phyloP scores from a whole-genome alignment of 2,888 invertebrate genomes.

The Scaptomyza reducta region DNA sequence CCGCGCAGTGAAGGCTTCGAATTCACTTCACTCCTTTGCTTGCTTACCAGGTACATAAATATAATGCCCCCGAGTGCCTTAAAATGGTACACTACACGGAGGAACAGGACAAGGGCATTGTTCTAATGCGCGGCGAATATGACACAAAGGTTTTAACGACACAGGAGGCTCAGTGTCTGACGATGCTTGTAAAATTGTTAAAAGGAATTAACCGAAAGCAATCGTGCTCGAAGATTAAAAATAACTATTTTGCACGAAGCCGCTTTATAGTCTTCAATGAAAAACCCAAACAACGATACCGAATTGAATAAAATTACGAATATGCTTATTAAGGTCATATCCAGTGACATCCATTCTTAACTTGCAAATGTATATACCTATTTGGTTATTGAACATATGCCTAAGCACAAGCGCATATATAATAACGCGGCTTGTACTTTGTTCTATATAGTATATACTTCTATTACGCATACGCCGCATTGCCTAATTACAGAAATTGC shows the following conservation, averaged over 20 bases:
- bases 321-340: slow-evolving; percentile 2
- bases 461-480: slow-evolving; percentile 58
- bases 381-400: no score
- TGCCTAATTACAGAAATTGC: slow-evolving; percentile 64
- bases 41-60: slow-evolving; percentile 94
- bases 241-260: no score
- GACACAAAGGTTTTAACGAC: slow-evolving; percentile 90
- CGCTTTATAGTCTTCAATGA: no score
- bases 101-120: slow-evolving; percentile 88
- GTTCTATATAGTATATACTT: neutral
- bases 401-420: no score
- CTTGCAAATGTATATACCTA: neutral
- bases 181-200: no score
- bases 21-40: slow-evolving; percentile 94
- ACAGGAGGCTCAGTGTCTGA: slow-evolving; percentile 93
- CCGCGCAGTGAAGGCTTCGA: slow-evolving; percentile 94
- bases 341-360: neutral
- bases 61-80: slow-evolving; percentile 94
- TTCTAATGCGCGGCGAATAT: slow-evolving; percentile 94
- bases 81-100: slow-evolving; percentile 92
- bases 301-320: no score
- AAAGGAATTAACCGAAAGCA: no score
- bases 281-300: no score
- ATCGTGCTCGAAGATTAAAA: no score
- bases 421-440: slow-evolving; percentile 5